Evolutionary conservation across 2,113 vertebrate species (phyloP).

Genomic region (Spea bombifrons): DNA sequence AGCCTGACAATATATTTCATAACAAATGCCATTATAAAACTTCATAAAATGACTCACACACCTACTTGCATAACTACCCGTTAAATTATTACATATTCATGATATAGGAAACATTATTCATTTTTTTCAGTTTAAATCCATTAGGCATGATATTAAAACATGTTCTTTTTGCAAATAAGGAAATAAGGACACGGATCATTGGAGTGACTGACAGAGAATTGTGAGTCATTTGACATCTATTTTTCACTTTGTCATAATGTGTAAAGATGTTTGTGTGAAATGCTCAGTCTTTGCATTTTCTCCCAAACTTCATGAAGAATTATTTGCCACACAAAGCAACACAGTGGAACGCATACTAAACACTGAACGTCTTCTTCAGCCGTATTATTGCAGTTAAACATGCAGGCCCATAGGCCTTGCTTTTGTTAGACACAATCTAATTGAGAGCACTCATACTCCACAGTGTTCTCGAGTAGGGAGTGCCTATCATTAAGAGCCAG

Average conservation of each 20-base stretch:
- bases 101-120: background rate
- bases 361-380: background rate
- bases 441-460: too few species aligned
- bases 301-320: background rate
- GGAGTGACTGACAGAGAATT: conserved; percentile 4
- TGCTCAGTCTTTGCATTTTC: background rate
- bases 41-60: too few species aligned
- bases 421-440: background rate
- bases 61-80: background rate
- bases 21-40: too few species aligned
- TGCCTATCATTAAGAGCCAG: too few species aligned
- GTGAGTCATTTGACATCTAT: conserved; percentile 16
- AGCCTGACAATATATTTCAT: too few species aligned
- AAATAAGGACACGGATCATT: conserved; percentile 2
- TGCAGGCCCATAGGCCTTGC: background rate
- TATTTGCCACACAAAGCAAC: background rate
- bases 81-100: background rate
- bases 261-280: background rate
- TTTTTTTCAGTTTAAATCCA: background rate
- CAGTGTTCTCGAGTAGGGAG: too few species aligned
- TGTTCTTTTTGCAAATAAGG: background rate
- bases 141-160: conserved; percentile 2
- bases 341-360: background rate
- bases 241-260: conserved; percentile 8
- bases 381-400: background rate